These are phyloP conservation scores for Temnothorax curvispinosus DNA, from an alignment of 1,140 invertebrate species.

Conservation along the genomic window DNA sequence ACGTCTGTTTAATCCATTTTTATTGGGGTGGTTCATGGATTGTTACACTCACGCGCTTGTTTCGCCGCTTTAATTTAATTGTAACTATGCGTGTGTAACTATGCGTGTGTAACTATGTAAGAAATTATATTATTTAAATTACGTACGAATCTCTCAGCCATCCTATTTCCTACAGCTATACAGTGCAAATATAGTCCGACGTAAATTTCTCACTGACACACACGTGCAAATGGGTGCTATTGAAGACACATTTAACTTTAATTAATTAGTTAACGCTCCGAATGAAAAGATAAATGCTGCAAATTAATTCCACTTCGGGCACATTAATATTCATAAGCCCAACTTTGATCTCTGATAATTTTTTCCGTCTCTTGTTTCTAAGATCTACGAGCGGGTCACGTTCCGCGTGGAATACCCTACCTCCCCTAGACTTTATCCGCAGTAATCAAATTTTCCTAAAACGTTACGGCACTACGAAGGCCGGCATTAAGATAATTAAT, in stretches of 20 bases:
- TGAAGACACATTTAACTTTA: conserved; percentile 23
- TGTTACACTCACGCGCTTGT: background rate
- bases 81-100: background rate
- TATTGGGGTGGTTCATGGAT: background rate
- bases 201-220: background rate
- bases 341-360: conserved; percentile 18
- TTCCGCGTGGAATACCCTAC: background rate
- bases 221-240: background rate
- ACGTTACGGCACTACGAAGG: conserved; percentile 17
- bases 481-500: conserved; percentile 56
- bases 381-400: background rate
- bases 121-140: conserved; percentile 27
- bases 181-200: background rate
- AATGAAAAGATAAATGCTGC: conserved; percentile 1
- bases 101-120: too few species aligned
- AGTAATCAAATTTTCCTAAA: conserved; percentile 54
- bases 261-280: conserved; percentile 19
- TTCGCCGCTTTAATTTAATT: background rate
- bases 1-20: conserved; percentile 37
- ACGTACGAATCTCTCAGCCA: background rate
- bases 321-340: conserved; percentile 20
- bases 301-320: background rate
- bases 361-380: conserved; percentile 9
- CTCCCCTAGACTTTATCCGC: conserved; percentile 21
- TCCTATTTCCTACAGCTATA: background rate